A percentile compares a stretch with the other conserved stretches of the same genome.
Evolutionary conservation across 2,888 invertebrate species (phyloP).

Genomic region (Oxystoma pomonae): DNA sequence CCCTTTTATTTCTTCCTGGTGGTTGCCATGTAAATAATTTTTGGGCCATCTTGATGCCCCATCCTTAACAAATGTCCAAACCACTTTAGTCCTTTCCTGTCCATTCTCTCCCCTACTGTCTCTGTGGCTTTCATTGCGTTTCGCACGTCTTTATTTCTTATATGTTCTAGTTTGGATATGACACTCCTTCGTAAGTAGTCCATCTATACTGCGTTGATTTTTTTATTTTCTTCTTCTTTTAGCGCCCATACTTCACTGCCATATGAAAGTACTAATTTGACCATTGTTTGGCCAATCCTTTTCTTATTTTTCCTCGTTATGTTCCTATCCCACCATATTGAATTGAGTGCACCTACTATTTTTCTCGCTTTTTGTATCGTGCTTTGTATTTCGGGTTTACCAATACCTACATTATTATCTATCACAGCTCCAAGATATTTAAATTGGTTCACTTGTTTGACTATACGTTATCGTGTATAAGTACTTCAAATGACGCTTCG

Average conservation of each 20-base stretch:
- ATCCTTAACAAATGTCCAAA: conserved; percentile 8
- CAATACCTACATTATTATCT: neutral
- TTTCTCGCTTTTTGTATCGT: conserved; percentile 5
- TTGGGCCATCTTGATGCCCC: neutral
- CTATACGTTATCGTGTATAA: neutral
- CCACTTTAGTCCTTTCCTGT: conserved; percentile 54
- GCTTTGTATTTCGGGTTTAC: conserved; percentile 1
- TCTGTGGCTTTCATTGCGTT: conserved; percentile 36
- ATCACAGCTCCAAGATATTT: conserved; percentile 1
- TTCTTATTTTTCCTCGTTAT: conserved; percentile 11
- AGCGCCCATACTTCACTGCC: conserved; percentile 11
- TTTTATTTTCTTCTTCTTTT: conserved; percentile 8
- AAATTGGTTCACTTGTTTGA: conserved; percentile 9
- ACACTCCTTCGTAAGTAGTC: conserved; percentile 12
- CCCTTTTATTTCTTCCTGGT: neutral
- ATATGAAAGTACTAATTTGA: conserved; percentile 3
- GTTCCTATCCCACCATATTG: conserved; percentile 13
- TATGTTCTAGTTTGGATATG: neutral
- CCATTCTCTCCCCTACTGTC: conserved; percentile 68
- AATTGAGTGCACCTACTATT: conserved; percentile 11
- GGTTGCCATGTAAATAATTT: neutral
- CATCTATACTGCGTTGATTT: conserved; percentile 9
- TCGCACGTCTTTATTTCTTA: neutral
- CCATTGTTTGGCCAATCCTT: conserved; percentile 5
- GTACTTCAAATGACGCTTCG: neutral